Evolutionary conservation across 2,888 invertebrate species (phyloP).

Genomic region (Dusona sp.): DNA sequence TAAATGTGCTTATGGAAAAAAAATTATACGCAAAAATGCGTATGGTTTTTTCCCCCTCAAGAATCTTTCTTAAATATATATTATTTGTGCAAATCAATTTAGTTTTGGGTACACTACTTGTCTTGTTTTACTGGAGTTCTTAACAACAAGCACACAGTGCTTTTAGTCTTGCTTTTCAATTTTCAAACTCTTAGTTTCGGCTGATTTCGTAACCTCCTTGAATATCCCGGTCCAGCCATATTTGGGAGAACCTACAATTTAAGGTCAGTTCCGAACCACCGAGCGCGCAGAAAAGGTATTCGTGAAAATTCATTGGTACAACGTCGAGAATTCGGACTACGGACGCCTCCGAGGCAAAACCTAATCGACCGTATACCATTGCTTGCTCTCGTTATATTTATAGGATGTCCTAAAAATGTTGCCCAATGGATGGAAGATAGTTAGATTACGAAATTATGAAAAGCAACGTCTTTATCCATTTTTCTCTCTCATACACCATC

Average conservation of each 20-base stretch:
- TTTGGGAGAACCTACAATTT: conserved; percentile 27
- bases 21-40: not conserved
- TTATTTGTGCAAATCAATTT: not conserved
- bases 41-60: not conserved
- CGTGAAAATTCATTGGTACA: conserved; percentile 28
- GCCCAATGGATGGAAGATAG: not conserved
- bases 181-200: conserved; percentile 13
- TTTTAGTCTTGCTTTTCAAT: conserved; percentile 1
- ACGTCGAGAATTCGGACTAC: conserved; percentile 17
- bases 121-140: not conserved
- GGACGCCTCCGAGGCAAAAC: conserved; percentile 34
- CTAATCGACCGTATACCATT: conserved; percentile 31
- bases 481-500: not conserved
- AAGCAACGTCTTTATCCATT: not conserved
- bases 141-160: not conserved
- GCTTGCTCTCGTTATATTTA: conserved; percentile 19
- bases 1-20: not conserved
- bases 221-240: not conserved
- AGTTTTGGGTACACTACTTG: not conserved
- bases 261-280: conserved; percentile 34
- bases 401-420: conserved; percentile 3
- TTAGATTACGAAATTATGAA: not conserved
- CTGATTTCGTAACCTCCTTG: conserved; percentile 25
- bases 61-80: not conserved
- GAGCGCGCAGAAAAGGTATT: conserved; percentile 40